phyloP scores from a whole-genome alignment of 2,113 vertebrate species.

The Aix galericulata region DNA sequence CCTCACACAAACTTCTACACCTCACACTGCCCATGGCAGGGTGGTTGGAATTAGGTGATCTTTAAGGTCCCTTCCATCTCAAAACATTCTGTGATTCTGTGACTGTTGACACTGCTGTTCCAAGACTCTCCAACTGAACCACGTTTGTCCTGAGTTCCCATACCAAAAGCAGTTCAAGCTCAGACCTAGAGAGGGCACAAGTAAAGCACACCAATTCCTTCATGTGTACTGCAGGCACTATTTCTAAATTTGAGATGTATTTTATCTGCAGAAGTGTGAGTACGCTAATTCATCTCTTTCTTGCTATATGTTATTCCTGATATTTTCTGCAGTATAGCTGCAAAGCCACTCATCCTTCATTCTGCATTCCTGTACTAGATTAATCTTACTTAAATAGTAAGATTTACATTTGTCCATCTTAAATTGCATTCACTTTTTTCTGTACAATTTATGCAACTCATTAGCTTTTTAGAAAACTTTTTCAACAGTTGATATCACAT shows the following conservation, averaged over 20 bases:
- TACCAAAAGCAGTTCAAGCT: accelerated
- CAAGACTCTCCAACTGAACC: not conserved
- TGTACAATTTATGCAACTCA: not conserved
- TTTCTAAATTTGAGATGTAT: not conserved
- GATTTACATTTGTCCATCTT: not conserved
- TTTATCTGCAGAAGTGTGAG: not conserved
- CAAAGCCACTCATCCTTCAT: not conserved
- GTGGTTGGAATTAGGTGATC: too few species aligned
- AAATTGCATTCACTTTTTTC: not conserved
- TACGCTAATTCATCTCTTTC: not conserved
- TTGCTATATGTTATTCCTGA: not conserved
- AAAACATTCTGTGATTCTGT: too few species aligned
- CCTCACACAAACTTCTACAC: not conserved
- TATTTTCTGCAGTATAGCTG: not conserved
- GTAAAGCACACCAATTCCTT: not conserved
- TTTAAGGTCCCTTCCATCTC: too few species aligned
- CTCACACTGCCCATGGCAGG: not conserved
- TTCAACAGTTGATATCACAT: not conserved
- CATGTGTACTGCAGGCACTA: not conserved
- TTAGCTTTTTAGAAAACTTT: not conserved
- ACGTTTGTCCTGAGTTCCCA: accelerated
- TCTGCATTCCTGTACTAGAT: not conserved
- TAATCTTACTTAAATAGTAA: not conserved
- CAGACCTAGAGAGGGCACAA: not conserved
- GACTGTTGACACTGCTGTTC: not conserved